Evolutionary conservation across 1,140 invertebrate genomes (phyloP).

Genomic region (Drosophila kurseongensis): DNA sequence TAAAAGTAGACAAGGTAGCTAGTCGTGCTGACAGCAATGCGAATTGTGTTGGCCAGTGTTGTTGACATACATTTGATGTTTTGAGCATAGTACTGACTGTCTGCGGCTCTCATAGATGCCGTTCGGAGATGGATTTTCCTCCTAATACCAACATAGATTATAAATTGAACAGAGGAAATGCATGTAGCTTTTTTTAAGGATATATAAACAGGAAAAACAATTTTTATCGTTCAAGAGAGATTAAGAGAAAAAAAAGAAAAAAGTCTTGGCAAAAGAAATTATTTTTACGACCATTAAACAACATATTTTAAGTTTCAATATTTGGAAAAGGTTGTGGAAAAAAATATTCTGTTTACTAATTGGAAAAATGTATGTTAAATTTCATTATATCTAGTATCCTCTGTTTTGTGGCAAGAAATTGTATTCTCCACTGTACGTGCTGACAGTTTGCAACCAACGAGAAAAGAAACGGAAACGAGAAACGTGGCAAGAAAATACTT

Average conservation of each 20-base stretch:
- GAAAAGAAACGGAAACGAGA: conserved; percentile 39
- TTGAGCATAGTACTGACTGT: conserved; percentile 47
- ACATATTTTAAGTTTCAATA: no score
- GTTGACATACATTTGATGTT: conserved; percentile 71
- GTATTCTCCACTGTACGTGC: conserved; percentile 32
- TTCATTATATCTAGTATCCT: neutral
- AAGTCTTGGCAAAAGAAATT: no score
- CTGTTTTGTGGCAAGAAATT: conserved; percentile 11
- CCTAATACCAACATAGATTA: neutral
- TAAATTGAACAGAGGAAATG: neutral
- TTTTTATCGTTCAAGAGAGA: no score
- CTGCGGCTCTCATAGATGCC: conserved; percentile 3
- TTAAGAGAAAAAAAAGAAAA: no score
- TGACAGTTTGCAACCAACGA: conserved; percentile 44
- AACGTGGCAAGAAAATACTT: conserved; percentile 60
- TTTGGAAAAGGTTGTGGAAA: no score
- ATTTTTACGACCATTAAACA: no score
- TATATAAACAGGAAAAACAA: no score
- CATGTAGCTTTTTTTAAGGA: no score
- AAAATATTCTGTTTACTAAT: neutral
- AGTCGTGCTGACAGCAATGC: conserved; percentile 56
- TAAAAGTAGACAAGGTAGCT: conserved; percentile 9
- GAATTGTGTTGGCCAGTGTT: conserved; percentile 63
- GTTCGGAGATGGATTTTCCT: conserved; percentile 6
- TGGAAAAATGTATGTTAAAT: neutral